phyloP scores from a whole-genome alignment of 2,797 vertebrate genomes.

The Darevskia mixta region DNA sequence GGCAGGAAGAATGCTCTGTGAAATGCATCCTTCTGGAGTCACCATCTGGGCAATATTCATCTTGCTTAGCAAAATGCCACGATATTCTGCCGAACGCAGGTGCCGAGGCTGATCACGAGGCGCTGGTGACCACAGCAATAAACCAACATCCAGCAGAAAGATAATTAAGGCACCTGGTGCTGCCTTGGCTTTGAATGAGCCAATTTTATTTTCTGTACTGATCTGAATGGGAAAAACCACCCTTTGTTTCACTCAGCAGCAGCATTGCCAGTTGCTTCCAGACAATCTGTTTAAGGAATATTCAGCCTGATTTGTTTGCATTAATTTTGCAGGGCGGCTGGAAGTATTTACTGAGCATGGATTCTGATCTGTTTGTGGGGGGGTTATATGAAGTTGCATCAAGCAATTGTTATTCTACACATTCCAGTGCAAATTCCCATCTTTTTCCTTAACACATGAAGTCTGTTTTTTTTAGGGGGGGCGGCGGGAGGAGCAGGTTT shows the following conservation, averaged over 20 bases:
- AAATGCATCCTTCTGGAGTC: slow-evolving; percentile 74
- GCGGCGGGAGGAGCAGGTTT: too few relatives aligned
- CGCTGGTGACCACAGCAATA: slow-evolving; percentile 73
- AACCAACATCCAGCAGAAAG: slow-evolving; percentile 73
- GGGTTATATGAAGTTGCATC: too few relatives aligned
- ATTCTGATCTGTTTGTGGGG: too few relatives aligned
- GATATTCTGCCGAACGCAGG: slow-evolving; percentile 72
- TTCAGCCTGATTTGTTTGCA: too few relatives aligned
- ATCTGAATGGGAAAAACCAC: slow-evolving; percentile 51
- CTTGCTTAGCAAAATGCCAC: slow-evolving; percentile 75
- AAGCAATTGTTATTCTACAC: too few relatives aligned
- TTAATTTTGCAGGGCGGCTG: too few relatives aligned
- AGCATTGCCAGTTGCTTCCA: not conserved
- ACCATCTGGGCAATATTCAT: slow-evolving; percentile 82
- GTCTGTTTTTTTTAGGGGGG: too few relatives aligned
- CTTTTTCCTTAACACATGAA: too few relatives aligned
- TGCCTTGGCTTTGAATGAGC: slow-evolving; percentile 56
- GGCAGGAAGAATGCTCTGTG: slow-evolving; percentile 66
- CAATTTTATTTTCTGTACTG: slow-evolving; percentile 57
- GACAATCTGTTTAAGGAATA: too few relatives aligned
- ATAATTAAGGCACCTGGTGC: slow-evolving; percentile 79
- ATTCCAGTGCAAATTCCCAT: too few relatives aligned
- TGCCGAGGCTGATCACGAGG: slow-evolving; percentile 73
- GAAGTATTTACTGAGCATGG: too few relatives aligned
- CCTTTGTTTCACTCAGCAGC: slow-evolving; percentile 32